phyloP scores from a whole-genome alignment of 2,113 vertebrate species.

The Ictalurus punctatus region DNA sequence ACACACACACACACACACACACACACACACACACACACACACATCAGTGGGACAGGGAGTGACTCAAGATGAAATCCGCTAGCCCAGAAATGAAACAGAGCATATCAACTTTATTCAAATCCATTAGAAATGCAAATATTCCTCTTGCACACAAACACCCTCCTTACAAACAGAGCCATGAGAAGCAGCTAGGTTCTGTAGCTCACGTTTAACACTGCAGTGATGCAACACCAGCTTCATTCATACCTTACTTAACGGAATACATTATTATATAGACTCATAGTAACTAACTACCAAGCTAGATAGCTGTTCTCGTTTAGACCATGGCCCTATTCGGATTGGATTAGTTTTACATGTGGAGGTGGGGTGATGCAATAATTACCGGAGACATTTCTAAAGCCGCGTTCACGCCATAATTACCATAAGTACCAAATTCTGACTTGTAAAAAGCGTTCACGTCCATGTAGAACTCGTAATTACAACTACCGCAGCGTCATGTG shows the following conservation, averaged over 20 bases:
- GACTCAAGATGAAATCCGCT: not conserved
- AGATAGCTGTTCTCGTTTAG: no score
- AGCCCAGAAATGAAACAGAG: not conserved
- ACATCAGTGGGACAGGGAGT: not conserved
- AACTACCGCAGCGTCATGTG: no score
- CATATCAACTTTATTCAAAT: not conserved
- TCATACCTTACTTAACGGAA: not conserved
- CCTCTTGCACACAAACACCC: not conserved
- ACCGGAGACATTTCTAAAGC: no score
- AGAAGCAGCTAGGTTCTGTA: not conserved
- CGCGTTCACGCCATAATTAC: no score
- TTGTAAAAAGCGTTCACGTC: no score
- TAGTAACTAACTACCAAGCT: no score
- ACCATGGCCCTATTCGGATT: no score
- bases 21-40: conserved; percentile 26
- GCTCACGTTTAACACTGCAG: not conserved
- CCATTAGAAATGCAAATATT: not conserved
- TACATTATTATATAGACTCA: not conserved
- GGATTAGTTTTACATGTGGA: no score
- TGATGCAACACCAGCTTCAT: not conserved
- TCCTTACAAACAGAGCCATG: not conserved
- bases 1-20: conserved; percentile 29
- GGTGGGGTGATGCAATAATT: no score
- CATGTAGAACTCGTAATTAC: no score
- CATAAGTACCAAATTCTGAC: no score